These are phyloP conservation scores for Orycteropus afer DNA, from an alignment of 2,113 vertebrate genomes.

Conservation along the genomic window DNA sequence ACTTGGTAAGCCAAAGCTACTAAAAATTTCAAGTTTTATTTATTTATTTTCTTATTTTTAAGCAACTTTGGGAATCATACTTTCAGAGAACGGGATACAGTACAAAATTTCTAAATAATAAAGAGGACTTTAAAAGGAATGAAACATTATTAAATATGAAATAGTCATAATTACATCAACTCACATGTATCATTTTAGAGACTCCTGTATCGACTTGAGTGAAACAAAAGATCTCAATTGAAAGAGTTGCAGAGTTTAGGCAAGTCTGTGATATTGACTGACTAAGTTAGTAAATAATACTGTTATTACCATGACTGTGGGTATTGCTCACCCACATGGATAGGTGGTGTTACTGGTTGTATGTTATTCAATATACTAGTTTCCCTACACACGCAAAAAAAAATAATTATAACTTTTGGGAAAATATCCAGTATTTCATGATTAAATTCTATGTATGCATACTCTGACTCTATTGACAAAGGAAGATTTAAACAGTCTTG, in stretches of 20 bases:
- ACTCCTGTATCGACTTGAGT: slow-evolving; percentile 9
- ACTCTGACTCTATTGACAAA: background rate
- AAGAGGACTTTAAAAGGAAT: background rate
- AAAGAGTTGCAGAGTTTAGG: background rate
- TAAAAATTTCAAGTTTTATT: background rate
- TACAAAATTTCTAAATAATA: background rate
- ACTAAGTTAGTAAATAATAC: background rate
- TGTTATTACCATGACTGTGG: background rate
- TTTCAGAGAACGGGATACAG: background rate
- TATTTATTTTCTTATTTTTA: background rate
- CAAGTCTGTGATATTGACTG: background rate
- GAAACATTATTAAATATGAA: background rate
- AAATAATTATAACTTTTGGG: background rate
- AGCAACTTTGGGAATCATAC: background rate
- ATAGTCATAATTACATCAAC: slow-evolving; percentile 20
- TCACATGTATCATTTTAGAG: background rate
- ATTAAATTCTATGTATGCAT: background rate
- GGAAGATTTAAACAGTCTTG: background rate
- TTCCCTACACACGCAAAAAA: background rate
- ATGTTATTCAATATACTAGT: background rate
- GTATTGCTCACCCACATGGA: background rate
- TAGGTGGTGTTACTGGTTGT: background rate
- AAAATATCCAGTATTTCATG: background rate
- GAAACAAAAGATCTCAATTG: slow-evolving; percentile 52
- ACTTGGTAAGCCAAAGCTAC: background rate